Percentiles rank a stretch among this genome's conserved stretches.
Evolutionary conservation across 2,888 invertebrate genomes (phyloP).

Genomic region (Lasioglossum figueresi): DNA sequence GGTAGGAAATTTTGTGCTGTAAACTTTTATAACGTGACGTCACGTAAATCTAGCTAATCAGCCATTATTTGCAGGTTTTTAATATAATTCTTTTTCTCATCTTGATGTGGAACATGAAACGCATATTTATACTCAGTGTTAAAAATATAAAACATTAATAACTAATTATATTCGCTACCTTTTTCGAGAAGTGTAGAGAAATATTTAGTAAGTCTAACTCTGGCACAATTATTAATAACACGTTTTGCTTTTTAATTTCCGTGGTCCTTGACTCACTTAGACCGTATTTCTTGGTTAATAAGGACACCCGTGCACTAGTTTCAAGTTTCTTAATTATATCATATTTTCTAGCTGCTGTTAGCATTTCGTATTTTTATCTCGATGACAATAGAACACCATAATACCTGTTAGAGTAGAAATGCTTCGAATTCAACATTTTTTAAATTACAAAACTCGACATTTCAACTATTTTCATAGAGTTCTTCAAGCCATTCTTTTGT

Average conservation of each 20-base stretch:
- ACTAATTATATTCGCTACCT: background rate
- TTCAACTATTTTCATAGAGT: no score
- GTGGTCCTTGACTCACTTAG: background rate
- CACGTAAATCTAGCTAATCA: no score
- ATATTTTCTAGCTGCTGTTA: background rate
- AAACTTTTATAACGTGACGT: no score
- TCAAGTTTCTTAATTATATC: constrained; percentile 4
- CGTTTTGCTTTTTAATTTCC: background rate
- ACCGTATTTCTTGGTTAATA: background rate
- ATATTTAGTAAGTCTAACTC: background rate
- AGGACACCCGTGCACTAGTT: background rate
- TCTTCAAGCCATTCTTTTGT: no score
- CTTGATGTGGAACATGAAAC: background rate
- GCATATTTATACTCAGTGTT: background rate
- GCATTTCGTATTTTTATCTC: background rate
- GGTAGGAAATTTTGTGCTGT: no score
- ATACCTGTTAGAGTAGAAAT: background rate
- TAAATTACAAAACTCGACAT: background rate
- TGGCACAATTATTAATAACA: background rate
- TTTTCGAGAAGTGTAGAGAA: background rate
- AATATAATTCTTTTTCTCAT: background rate
- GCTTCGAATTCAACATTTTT: background rate
- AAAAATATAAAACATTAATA: background rate
- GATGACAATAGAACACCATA: background rate
- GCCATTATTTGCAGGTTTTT: background rate